A percentile compares a stretch with the other conserved stretches of the same genome.
These are phyloP conservation scores for Hydrolagus colliei DNA, from an alignment of 2,797 vertebrate genomes.

Conservation along the genomic window DNA sequence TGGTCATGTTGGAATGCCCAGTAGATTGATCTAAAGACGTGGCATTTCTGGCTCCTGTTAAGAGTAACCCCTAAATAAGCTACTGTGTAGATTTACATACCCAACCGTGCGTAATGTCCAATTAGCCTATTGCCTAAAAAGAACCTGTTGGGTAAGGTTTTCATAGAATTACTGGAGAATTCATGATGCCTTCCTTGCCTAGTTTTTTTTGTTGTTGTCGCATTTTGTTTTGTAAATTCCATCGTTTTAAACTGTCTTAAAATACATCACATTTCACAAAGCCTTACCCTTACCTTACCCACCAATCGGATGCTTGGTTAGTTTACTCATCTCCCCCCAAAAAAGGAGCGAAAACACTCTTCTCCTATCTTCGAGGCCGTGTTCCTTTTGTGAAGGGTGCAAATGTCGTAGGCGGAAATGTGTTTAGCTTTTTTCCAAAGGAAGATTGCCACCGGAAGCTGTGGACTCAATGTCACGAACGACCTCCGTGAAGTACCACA, in stretches of 20 bases:
- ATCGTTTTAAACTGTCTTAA: constrained; percentile 10
- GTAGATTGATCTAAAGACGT: constrained; percentile 1
- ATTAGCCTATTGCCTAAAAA: too few relatives aligned
- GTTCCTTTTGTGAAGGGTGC: not conserved
- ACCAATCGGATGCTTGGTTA: not conserved
- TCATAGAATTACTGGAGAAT: not conserved
- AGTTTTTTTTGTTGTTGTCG: not conserved
- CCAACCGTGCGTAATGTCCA: not conserved
- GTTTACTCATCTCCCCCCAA: not conserved
- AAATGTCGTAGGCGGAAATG: not conserved
- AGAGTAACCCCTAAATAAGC: not conserved
- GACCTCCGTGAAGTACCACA: too few relatives aligned
- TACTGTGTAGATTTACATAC: not conserved
- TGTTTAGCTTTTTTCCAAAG: not conserved
- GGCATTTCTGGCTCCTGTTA: not conserved
- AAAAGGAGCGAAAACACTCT: not conserved
- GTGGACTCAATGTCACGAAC: not conserved
- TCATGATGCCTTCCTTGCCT: not conserved
- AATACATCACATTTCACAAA: not conserved
- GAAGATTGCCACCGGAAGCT: not conserved
- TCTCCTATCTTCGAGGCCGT: not conserved
- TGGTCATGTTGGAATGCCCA: not conserved
- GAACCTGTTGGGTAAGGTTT: not conserved
- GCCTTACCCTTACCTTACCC: not conserved
- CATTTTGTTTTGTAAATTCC: constrained; percentile 9